Evolutionary conservation across 1,140 invertebrate genomes (phyloP).

Genomic region (Linepithema humile): DNA sequence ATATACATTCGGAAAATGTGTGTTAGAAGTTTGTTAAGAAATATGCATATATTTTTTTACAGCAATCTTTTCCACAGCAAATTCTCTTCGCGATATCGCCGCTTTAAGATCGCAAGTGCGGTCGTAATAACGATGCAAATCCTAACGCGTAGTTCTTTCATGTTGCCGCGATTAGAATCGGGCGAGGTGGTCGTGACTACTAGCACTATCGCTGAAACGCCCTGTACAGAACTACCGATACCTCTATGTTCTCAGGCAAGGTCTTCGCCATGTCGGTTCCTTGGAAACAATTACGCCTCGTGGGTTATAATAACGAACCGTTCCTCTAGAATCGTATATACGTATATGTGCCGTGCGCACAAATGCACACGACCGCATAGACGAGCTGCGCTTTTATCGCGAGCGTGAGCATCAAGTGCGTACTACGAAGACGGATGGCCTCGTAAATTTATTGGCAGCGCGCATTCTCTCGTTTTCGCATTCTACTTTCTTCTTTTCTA

Average conservation of each 20-base stretch:
- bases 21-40: no score
- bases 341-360: conserved; percentile 21
- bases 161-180: conserved; percentile 45
- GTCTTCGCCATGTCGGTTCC: conserved; percentile 78
- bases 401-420: conserved; percentile 54
- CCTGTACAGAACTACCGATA: conserved; percentile 73
- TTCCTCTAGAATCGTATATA: conserved; percentile 72
- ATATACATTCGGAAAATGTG: no score
- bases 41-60: neutral
- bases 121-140: neutral
- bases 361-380: conserved; percentile 17
- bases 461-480: conserved; percentile 65
- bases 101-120: neutral
- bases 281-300: conserved; percentile 80
- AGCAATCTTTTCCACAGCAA: neutral
- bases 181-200: conserved; percentile 70
- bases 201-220: conserved; percentile 71
- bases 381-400: conserved; percentile 54
- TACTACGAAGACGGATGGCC: conserved; percentile 75
- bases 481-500: conserved; percentile 54
- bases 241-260: conserved; percentile 77
- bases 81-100: neutral
- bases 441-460: conserved; percentile 78
- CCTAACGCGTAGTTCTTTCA: conserved; percentile 21
- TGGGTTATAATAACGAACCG: conserved; percentile 79